Evolutionary conservation across 2,888 invertebrate species (phyloP).

Genomic region (Ennomos fuscantarius): DNA sequence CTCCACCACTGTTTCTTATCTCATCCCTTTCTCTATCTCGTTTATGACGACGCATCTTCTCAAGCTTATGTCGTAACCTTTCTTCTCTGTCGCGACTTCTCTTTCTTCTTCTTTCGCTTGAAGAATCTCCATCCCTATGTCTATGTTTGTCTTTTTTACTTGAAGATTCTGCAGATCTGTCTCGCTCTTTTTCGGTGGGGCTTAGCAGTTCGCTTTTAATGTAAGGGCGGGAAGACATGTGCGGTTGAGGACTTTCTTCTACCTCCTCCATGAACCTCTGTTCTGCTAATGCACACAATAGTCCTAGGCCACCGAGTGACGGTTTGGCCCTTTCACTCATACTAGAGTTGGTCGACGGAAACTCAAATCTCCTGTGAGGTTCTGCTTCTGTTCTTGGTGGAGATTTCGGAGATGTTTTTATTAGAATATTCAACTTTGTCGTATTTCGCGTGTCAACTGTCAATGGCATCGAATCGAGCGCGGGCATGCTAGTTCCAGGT

Average conservation of each 20-base stretch:
- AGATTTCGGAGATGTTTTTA: conserved; percentile 77
- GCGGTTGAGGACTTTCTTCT: conserved; percentile 64
- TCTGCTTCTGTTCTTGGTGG: conserved; percentile 70
- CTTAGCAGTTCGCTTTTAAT: conserved; percentile 73
- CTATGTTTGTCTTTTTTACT: conserved; percentile 71
- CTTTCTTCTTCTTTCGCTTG: conserved; percentile 70
- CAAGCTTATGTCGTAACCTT: conserved; percentile 72
- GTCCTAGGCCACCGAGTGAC: conserved; percentile 87
- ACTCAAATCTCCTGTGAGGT: conserved; percentile 70
- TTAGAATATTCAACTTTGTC: conserved; percentile 72
- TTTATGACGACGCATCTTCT: conserved; percentile 76
- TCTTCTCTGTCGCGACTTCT: conserved; percentile 74
- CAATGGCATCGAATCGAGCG: conserved; percentile 61
- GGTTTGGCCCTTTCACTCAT: conserved; percentile 67
- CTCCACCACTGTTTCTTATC: conserved; percentile 56
- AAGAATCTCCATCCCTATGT: conserved; percentile 70
- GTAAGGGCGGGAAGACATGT: conserved; percentile 59
- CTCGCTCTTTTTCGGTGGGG: conserved; percentile 60
- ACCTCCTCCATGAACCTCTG: conserved; percentile 93
- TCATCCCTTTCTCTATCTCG: conserved; percentile 70
- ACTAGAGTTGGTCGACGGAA: conserved; percentile 58
- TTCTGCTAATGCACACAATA: conserved; percentile 93
- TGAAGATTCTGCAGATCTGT: conserved; percentile 46
- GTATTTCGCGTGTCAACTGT: conserved; percentile 74
- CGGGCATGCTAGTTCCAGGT: conserved; percentile 66